These are phyloP conservation scores for Antitype chi DNA, from an alignment of 2,888 invertebrate genomes.

Conservation along the genomic window DNA sequence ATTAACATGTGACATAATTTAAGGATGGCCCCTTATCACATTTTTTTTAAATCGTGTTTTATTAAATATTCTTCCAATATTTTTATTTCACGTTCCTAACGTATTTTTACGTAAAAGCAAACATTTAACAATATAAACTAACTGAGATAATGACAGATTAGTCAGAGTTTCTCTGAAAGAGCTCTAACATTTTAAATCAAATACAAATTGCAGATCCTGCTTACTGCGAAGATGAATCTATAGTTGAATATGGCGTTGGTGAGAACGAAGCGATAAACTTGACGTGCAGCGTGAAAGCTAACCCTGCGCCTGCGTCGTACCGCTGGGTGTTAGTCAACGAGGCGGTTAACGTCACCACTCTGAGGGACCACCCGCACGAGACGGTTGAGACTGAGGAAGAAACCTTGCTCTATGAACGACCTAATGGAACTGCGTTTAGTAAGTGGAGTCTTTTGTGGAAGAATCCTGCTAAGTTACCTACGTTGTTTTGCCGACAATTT, in stretches of 20 bases:
- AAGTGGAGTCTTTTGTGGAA: constrained; percentile 56
- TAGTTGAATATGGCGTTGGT: constrained; percentile 81
- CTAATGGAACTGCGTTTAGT: constrained; percentile 81
- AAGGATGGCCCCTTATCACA: too few species aligned
- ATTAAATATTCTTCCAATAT: neutral
- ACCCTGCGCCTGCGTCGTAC: constrained; percentile 79
- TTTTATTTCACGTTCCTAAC: neutral
- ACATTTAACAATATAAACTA: neutral
- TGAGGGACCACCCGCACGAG: constrained; percentile 71
- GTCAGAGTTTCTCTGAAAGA: neutral
- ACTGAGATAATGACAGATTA: neutral
- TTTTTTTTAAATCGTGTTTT: neutral
- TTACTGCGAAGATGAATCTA: constrained; percentile 78
- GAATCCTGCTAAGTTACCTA: too few species aligned
- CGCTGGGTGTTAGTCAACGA: constrained; percentile 83
- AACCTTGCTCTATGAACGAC: constrained; percentile 77
- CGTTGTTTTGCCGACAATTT: too few species aligned
- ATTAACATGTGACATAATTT: too few species aligned
- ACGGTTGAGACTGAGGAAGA: constrained; percentile 75
- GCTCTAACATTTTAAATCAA: neutral
- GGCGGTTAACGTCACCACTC: constrained; percentile 71
- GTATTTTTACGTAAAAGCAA: neutral
- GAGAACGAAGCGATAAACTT: constrained; percentile 82
- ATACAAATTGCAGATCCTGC: constrained; percentile 78
- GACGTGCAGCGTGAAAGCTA: constrained; percentile 81